phyloP scores from a whole-genome alignment of 2,113 vertebrate species.

The Felis catus region DNA sequence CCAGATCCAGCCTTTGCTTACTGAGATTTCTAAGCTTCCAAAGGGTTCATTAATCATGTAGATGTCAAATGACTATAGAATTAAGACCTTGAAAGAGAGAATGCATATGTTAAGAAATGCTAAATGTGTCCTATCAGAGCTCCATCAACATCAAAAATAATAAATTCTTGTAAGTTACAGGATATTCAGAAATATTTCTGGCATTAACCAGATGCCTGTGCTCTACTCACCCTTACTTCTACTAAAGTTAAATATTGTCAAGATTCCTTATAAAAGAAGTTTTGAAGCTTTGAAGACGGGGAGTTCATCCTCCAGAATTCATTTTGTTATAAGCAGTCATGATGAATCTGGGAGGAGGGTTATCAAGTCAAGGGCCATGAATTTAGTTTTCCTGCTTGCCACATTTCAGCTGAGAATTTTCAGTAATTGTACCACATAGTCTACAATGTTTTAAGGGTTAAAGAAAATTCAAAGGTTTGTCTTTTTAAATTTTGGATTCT shows the following conservation, averaged over 20 bases:
- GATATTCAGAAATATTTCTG: background rate
- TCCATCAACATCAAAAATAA: background rate
- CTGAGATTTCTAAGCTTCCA: background rate
- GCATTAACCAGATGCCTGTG: background rate
- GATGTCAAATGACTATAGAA: background rate
- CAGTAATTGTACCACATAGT: background rate
- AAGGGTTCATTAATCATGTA: background rate
- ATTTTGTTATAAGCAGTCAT: background rate
- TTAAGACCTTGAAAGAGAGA: conserved; percentile 2
- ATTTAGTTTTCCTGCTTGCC: background rate
- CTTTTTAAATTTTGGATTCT: background rate
- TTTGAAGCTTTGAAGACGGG: background rate
- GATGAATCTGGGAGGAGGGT: background rate
- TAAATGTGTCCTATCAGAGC: background rate
- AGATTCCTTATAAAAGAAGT: background rate
- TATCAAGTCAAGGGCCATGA: background rate
- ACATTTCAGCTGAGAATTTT: background rate
- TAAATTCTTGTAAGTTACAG: background rate
- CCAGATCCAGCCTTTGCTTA: background rate
- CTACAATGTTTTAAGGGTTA: background rate
- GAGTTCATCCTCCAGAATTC: background rate
- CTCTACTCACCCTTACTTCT: background rate
- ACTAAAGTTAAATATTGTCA: background rate
- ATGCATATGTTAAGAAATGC: background rate
- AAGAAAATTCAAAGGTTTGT: background rate